Evolutionary conservation across 1,140 invertebrate genomes (phyloP), one percentile per base, ranked within the genome.

Genomic region (Leptinotarsa defecta): DNA sequence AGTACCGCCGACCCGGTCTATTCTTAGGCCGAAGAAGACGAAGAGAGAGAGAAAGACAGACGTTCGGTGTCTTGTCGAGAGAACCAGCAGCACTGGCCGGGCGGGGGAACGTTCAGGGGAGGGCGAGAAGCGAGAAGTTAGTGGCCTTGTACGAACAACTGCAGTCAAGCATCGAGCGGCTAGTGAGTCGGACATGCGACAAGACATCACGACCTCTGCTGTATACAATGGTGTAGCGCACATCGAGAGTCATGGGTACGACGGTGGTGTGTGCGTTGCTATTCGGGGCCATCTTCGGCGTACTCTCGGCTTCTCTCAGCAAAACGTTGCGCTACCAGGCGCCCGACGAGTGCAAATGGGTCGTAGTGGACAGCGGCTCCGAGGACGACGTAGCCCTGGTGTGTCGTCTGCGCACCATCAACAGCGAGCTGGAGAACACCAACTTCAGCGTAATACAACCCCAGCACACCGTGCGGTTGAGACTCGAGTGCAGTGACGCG

Each of bases 371-470:
- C 77, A 89, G 90, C 65, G 91, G 91, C 81, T 84, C 85, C 71
- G 90, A 91, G 69, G 88, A 89, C 79, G 91, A 92, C 81, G 94
- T 95, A 3, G 92, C 93, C 1, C 87, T 96, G 72, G 91, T 93
- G 74, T 96, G 95, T 82, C 89, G 92, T 76, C 85, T 96, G 72
- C 88, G 92, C 64, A 95, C 94, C 76, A 95, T 95, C 87, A 95
- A 95, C 86, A 95, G 94, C 84, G 94, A 95, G 86, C 87, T 95
- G 82, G 94, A 95, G 87, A 94, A 94, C 84, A 95, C 94, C 43
- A 96, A 96, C 82, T 95, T 96, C 84, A 94, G 93, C 86, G 92
- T 93, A 57, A 95, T 94, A 76, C 94, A 95, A 86, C 92, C 94
- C n/a, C 92, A 94, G 82, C 94, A 95, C 78, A 95, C 94, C 27